phyloP scores from a whole-genome alignment of 1,140 invertebrate genomes.

The Anastrepha obliqua region DNA sequence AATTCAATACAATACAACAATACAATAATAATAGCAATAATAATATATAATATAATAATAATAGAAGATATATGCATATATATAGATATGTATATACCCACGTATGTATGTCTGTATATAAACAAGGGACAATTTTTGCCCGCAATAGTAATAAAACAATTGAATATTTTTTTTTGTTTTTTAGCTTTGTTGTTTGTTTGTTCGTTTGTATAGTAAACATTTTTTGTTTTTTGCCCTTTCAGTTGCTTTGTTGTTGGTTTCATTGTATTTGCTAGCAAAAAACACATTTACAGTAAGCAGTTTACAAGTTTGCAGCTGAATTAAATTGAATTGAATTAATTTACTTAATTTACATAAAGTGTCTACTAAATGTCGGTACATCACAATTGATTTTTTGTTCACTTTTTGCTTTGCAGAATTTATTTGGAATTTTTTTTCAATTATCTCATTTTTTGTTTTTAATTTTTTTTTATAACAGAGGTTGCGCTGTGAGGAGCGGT shows the following conservation, averaged over 20 bases:
- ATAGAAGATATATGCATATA: not conserved
- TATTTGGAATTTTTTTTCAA: not conserved
- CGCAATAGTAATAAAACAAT: slow-evolving; percentile 26
- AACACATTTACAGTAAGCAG: not conserved
- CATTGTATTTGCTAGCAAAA: not conserved
- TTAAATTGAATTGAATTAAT: slow-evolving; percentile 16
- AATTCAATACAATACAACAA: slow-evolving; percentile 22
- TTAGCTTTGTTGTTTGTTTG: not conserved
- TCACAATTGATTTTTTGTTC: not conserved
- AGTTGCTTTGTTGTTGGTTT: not conserved
- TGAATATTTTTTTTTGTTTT: no score
- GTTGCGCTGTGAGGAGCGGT: slow-evolving; percentile 19
- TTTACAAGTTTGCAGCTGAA: not conserved
- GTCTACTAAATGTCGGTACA: slow-evolving; percentile 22
- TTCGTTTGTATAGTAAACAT: not conserved
- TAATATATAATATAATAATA: slow-evolving; percentile 3
- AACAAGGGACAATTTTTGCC: no score
- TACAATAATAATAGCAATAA: slow-evolving; percentile 31
- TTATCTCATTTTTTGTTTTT: not conserved
- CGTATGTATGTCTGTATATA: slow-evolving; percentile 1
- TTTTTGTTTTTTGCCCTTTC: not conserved
- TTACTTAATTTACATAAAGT: not conserved
- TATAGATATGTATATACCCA: not conserved
- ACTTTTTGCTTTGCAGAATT: not conserved
- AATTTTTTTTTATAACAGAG: slow-evolving; percentile 22